Evolutionary conservation across 2,888 invertebrate genomes (phyloP).

Genomic region (Drosophila falleni): DNA sequence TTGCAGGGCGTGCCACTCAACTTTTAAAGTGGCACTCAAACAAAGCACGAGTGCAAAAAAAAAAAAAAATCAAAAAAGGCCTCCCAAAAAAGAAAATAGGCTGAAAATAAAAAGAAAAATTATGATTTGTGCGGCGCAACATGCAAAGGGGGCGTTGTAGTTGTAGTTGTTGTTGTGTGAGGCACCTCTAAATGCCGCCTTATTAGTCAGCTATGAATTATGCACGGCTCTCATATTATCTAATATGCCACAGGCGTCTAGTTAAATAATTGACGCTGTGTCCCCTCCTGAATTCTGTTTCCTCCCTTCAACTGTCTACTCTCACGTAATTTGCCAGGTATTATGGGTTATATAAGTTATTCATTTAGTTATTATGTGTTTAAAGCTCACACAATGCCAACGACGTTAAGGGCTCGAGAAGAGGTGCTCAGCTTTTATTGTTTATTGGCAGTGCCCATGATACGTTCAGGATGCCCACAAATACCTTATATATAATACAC

Average conservation of each 20-base stretch:
- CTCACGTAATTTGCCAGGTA: conserved; percentile 58
- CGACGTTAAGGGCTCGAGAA: conserved; percentile 34
- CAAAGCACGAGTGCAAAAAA: conserved; percentile 50
- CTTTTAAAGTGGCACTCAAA: conserved; percentile 70
- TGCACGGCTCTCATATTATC: conserved; percentile 63
- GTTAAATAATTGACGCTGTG: conserved; percentile 68
- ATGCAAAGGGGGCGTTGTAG: conserved; percentile 35
- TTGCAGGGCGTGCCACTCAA: conserved; percentile 59
- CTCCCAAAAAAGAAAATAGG: conserved; percentile 4
- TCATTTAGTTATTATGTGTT: conserved; percentile 80
- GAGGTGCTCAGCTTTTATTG: conserved; percentile 68
- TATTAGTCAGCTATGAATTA: conserved; percentile 60
- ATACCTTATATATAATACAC: conserved; percentile 2
- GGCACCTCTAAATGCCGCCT: conserved; percentile 47
- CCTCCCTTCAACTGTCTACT: conserved; percentile 6
- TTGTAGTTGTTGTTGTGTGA: not conserved
- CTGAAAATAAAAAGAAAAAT: conserved; percentile 15
- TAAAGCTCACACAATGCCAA: conserved; percentile 67
- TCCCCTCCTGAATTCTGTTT: not conserved
- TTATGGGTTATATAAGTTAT: conserved; percentile 66
- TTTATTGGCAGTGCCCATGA: conserved; percentile 64
- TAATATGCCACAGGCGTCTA: conserved; percentile 67
- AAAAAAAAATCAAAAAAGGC: not conserved
- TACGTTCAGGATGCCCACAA: conserved; percentile 25
- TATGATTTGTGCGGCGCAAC: conserved; percentile 25